Base-by-base conservation (phyloP, 2,888 invertebrate species). In the Cartodere bifasciata region DNA sequence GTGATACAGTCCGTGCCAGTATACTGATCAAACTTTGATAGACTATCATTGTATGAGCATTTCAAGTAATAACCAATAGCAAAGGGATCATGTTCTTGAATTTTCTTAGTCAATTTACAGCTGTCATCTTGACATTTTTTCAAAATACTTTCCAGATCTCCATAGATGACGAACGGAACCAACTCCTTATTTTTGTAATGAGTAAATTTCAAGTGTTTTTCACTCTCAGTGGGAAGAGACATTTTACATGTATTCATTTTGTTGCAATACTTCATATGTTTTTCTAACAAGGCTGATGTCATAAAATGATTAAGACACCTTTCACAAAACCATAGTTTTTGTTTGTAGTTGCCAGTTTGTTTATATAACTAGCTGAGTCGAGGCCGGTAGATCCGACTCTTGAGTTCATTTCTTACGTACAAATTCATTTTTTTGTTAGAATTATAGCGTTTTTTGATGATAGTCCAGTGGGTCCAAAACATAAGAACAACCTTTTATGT, bases 41-140 rank as follows among this genome's bases (percentile, higher is more conserved):
- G 20, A 2, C 16, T 17, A 11, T 37, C 34, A 24, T 34, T 30
- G 22, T 28, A 40, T 1, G 32, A 25, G 17, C 40, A 38, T 23
- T 40, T 36, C 4, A 36, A 16, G 13, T 34, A 40, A 10, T 36
- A 38, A 2, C 32, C 34, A n/a, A 31, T 27, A 13, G 20, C 29
- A 13, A 12, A 15, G 4, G 39, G 37, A 7, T 26, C 9, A 23
- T 39, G 38, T 16, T 31, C 13, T 3, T 31, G 32, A 23, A 24
- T 7, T 27, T 12, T 29, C 2, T 2, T 13, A 2, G 17, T 16
- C n/a, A n/a, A n/a, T n/a, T n/a, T n/a, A n/a, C n/a, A n/a, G n/a
- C n/a, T n/a, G n/a, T n/a, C n/a, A n/a, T n/a, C n/a, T n/a, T 13
- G 11, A 17, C 25, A 9, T 2, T 30, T 28, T 28, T 31, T 25